These are phyloP conservation scores for Venustaconcha ellipsiformis DNA, from an alignment of 1,140 invertebrate species.

Conservation along the genomic window DNA sequence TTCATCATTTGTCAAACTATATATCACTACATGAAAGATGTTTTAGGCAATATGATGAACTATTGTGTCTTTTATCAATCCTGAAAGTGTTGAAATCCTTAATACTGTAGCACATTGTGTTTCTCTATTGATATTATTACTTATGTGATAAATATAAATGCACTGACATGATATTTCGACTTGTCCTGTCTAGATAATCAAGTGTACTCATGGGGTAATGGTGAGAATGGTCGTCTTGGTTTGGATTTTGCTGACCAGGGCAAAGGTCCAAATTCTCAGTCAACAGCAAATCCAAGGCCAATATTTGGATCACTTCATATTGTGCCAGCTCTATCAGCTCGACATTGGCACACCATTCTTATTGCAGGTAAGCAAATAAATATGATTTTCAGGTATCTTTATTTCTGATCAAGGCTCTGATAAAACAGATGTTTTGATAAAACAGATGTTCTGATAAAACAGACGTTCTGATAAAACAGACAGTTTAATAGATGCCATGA, in stretches of 20 bases:
- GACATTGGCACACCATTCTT: conserved; percentile 66
- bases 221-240: conserved; percentile 66
- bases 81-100: no score
- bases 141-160: neutral
- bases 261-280: conserved; percentile 52
- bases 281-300: conserved; percentile 56
- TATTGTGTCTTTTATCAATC: no score
- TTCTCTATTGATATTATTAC: no score
- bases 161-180: neutral
- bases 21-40: no score
- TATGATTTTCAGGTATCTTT: neutral
- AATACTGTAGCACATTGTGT: no score
- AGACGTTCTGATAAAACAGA: neutral
- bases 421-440: conserved; percentile 1
- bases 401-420: neutral
- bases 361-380: conserved; percentile 57
- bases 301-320: conserved; percentile 68
- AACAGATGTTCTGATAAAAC: neutral
- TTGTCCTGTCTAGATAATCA: conserved; percentile 56
- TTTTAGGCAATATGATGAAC: no score
- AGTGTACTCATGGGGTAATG: conserved; percentile 67
- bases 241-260: conserved; percentile 46
- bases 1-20: no score
- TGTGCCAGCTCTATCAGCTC: conserved; percentile 55
- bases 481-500: neutral